phyloP scores from a whole-genome alignment of 2,113 vertebrate genomes.

The Aleadryas rufinucha region DNA sequence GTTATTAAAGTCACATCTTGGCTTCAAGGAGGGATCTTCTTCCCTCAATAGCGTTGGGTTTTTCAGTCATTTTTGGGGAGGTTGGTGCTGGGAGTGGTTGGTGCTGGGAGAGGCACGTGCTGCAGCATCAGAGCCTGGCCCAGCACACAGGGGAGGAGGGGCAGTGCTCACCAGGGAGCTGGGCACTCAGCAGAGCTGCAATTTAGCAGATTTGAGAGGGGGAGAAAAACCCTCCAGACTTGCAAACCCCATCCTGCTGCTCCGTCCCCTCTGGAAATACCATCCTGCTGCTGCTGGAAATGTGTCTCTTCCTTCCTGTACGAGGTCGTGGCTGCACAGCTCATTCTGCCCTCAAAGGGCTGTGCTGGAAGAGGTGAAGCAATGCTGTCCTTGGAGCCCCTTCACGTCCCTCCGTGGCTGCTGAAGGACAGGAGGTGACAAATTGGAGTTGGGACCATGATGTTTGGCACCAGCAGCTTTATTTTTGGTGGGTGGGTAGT shows the following conservation, averaged over 20 bases:
- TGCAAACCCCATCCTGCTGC: not conserved
- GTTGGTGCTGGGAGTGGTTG: not conserved
- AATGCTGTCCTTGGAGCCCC: not conserved
- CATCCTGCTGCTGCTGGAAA: not conserved
- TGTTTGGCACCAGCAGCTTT: not conserved
- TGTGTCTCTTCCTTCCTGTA: not conserved
- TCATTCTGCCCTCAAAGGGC: not conserved
- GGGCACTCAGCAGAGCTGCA: not conserved
- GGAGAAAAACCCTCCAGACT: not conserved
- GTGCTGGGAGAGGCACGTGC: not conserved
- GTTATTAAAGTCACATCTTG: not conserved
- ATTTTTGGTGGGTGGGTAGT: not conserved
- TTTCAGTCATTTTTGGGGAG: not conserved
- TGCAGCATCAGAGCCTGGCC: not conserved
- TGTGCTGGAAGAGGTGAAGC: not conserved
- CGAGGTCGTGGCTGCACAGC: accelerated
- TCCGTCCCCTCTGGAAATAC: not conserved
- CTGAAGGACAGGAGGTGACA: not conserved
- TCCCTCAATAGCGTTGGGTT: not conserved
- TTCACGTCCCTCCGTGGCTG: accelerated
- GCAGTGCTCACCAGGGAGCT: accelerated
- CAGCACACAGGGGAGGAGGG: not conserved
- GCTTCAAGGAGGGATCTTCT: not conserved
- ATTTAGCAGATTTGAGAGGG: not conserved
- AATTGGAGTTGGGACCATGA: not conserved